Conservation (phyloP, 2,797 vertebrate genomes). For the Caiman crocodilus region DNA sequence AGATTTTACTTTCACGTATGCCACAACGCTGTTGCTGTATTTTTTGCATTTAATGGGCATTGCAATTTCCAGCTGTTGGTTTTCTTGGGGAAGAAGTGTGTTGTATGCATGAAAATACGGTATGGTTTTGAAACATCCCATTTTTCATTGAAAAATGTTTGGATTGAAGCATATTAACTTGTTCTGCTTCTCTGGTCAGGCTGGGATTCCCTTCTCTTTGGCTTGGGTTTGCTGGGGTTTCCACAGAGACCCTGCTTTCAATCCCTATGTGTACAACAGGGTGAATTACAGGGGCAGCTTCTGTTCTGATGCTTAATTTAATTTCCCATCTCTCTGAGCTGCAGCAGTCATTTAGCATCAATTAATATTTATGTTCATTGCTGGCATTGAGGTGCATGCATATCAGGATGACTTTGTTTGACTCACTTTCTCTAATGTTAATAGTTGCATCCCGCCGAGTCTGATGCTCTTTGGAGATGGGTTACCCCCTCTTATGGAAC, state of each 20-base stretch:
- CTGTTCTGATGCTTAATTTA: not conserved
- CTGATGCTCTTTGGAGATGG: too few relatives aligned
- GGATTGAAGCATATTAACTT: not conserved
- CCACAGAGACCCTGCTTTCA: accelerated
- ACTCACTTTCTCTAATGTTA: not conserved
- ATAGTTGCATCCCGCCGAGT: not conserved
- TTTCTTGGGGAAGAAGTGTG: too few relatives aligned
- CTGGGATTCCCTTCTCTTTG: not conserved
- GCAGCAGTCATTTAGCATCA: not conserved
- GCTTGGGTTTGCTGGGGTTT: accelerated
- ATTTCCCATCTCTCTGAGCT: not conserved
- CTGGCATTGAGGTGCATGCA: not conserved
- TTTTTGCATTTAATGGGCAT: too few relatives aligned
- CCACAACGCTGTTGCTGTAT: too few relatives aligned
- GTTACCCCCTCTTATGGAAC: too few relatives aligned
- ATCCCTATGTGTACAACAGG: not conserved
- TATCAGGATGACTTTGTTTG: not conserved
- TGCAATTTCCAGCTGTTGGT: too few relatives aligned
- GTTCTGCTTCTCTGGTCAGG: accelerated
- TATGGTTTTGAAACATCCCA: not conserved
- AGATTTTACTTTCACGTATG: too few relatives aligned
- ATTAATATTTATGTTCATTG: not conserved
- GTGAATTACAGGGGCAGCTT: accelerated
- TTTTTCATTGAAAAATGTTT: not conserved
- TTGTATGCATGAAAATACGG: too few relatives aligned